A percentile compares a stretch with the other conserved stretches of the same genome.
phyloP scores from a whole-genome alignment of 2,113 vertebrate genomes.

The Emydocephalus ijimae region DNA sequence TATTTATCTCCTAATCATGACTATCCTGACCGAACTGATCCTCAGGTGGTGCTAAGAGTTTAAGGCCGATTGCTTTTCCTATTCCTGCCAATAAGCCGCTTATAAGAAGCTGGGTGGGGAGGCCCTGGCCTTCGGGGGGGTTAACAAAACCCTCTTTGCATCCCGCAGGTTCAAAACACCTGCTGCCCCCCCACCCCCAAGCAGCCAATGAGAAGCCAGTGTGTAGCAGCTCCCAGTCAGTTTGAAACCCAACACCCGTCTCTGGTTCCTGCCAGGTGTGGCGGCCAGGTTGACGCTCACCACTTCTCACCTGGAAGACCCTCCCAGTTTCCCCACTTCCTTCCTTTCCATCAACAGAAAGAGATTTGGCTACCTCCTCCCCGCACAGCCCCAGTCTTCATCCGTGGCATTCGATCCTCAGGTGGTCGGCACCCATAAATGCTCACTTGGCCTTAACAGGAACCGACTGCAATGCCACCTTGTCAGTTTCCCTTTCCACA shows the following conservation, averaged over 20 bases:
- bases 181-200: fast-evolving
- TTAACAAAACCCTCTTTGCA: neutral
- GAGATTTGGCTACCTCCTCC: neutral
- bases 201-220: neutral
- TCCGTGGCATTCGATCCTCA: neutral
- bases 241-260: conserved; percentile 27
- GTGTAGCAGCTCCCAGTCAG: conserved; percentile 5
- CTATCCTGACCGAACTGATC: neutral
- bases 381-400: neutral
- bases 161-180: neutral
- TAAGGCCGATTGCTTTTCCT: neutral
- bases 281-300: neutral
- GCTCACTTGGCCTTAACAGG: neutral
- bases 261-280: neutral
- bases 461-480: neutral
- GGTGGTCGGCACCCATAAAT: neutral
- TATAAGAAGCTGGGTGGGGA: neutral
- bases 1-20: neutral
- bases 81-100: too few relatives aligned
- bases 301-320: neutral
- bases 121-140: neutral
- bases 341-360: neutral
- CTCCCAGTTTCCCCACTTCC: neutral
- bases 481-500: neutral
- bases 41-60: neutral